Evolutionary conservation across 2,888 invertebrate species (phyloP).

Genomic region (Acanthosoma haemorrhoidale): DNA sequence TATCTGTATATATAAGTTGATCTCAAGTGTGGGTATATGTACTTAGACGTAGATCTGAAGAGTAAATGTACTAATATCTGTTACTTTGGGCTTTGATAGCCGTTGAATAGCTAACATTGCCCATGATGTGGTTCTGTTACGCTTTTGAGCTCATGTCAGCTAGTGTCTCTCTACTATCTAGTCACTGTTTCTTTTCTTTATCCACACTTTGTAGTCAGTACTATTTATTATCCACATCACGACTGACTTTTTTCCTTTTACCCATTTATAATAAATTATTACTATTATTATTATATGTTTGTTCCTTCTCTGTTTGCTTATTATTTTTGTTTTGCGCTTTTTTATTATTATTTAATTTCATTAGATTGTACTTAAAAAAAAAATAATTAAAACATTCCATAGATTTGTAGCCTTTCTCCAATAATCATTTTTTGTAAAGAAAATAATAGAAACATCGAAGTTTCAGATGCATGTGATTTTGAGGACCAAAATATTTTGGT

Average conservation of each 20-base stretch:
- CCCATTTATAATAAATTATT: constrained; percentile 25
- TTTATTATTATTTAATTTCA: constrained; percentile 11
- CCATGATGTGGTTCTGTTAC: constrained; percentile 23
- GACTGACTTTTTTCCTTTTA: constrained; percentile 32
- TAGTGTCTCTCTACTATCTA: constrained; percentile 37
- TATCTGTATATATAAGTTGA: constrained; percentile 40
- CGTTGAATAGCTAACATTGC: constrained; percentile 19
- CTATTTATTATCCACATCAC: constrained; percentile 38
- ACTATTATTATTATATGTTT: constrained; percentile 24
- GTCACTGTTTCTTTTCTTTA: constrained; percentile 37
- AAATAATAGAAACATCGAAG: constrained; percentile 40
- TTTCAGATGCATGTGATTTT: constrained; percentile 41
- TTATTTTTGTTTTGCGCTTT: constrained; percentile 23
- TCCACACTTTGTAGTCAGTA: constrained; percentile 31
- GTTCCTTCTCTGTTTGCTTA: constrained; percentile 28
- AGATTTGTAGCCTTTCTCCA: constrained; percentile 25
- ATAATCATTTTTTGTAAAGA: constrained; percentile 24
- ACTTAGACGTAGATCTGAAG: constrained; percentile 28
- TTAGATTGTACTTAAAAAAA: constrained; percentile 26
- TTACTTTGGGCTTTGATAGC: constrained; percentile 35
- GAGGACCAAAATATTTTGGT: constrained; percentile 40
- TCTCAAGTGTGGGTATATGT: constrained; percentile 40
- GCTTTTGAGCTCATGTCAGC: constrained; percentile 20
- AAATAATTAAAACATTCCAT: constrained; percentile 29
- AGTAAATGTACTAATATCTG: constrained; percentile 20